Evolutionary conservation across 2,113 vertebrate species (phyloP).

Genomic region (Gymnorhina tibicen): DNA sequence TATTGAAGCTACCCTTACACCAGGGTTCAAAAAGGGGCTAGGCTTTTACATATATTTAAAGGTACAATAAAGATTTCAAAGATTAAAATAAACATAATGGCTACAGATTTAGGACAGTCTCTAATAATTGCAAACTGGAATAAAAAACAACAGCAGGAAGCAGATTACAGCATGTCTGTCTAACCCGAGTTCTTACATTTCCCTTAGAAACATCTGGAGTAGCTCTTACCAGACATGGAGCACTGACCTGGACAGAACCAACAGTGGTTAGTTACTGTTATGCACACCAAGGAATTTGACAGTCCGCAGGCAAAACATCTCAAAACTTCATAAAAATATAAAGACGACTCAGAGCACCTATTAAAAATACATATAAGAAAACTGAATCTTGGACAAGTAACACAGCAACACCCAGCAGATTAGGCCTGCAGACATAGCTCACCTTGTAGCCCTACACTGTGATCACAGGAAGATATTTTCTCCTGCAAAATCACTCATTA

Average conservation of each 20-base stretch:
- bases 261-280: accelerated
- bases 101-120: neutral
- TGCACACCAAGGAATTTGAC: neutral
- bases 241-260: neutral
- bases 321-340: neutral
- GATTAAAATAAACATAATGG: neutral
- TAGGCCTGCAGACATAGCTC: neutral
- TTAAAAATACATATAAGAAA: neutral
- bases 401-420: neutral
- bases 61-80: neutral
- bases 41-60: neutral
- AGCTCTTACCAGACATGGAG: neutral
- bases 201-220: neutral
- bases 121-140: neutral
- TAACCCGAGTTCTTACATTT: neutral
- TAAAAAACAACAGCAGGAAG: neutral
- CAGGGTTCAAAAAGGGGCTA: neutral
- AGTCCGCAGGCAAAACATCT: neutral
- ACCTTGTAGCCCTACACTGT: neutral
- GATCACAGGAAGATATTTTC: neutral
- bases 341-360: neutral
- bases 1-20: neutral
- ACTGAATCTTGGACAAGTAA: neutral
- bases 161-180: neutral
- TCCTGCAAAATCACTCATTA: neutral